These are phyloP conservation scores for Colletes latitarsis DNA, from an alignment of 1,140 invertebrate genomes.

Conservation along the genomic window DNA sequence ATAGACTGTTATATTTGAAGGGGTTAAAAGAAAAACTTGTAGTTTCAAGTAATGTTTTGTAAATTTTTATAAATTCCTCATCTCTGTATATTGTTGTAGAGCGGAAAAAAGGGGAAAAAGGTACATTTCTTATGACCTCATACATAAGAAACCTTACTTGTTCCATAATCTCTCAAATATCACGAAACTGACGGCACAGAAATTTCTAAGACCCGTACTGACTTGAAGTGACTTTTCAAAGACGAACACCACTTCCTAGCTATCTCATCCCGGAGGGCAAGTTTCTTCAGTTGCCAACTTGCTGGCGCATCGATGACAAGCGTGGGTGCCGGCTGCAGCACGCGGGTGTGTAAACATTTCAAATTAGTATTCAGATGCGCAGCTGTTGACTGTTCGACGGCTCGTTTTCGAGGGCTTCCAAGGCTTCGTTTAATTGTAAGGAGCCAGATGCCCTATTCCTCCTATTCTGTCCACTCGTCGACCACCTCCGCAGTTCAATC, in stretches of 20 bases:
- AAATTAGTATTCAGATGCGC: constrained; percentile 80
- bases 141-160: no score
- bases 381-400: constrained; percentile 77
- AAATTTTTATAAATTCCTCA: no score
- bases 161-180: no score
- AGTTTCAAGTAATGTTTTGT: no score
- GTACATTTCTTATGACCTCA: no score
- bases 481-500: constrained; percentile 22
- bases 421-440: constrained; percentile 80
- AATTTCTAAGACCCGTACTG: not conserved
- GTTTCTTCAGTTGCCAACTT: constrained; percentile 25
- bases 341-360: constrained; percentile 78
- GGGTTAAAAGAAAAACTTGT: no score
- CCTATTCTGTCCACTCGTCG: constrained; percentile 30
- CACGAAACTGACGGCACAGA: no score
- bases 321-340: constrained; percentile 60
- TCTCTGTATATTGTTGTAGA: no score
- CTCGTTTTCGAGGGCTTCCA: constrained; percentile 75
- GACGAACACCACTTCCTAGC: not conserved
- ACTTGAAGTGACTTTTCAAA: constrained; percentile 4
- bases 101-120: no score
- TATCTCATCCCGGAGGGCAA: constrained; percentile 1
- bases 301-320: constrained; percentile 5
- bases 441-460: constrained; percentile 75
- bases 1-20: no score